Evolutionary conservation across 1,140 invertebrate species (phyloP).

Genomic region (Drosophila seguyi): DNA sequence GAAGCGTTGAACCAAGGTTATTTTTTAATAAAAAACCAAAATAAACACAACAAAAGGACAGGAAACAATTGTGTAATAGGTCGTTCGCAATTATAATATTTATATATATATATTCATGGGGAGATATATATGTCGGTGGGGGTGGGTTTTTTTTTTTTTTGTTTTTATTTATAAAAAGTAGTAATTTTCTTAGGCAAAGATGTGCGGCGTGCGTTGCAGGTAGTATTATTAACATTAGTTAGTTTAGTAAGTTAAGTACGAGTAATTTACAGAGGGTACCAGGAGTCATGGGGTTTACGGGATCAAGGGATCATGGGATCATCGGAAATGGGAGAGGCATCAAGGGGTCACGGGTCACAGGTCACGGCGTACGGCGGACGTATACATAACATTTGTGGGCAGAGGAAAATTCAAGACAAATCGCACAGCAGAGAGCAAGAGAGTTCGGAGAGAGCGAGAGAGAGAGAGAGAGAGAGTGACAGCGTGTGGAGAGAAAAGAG

Average conservation of each 20-base stretch:
- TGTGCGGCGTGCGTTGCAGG: conserved; percentile 49
- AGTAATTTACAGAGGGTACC: conserved; percentile 28
- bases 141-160: too few relatives aligned
- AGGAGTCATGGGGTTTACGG: background rate
- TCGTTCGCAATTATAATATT: conserved; percentile 27
- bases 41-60: conserved; percentile 6
- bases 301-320: background rate
- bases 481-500: conserved; percentile 60
- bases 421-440: conserved; percentile 41
- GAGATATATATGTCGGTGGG: conserved; percentile 7
- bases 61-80: background rate
- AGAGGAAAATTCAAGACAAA: conserved; percentile 39
- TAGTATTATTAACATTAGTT: conserved; percentile 23
- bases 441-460: conserved; percentile 27
- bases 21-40: background rate
- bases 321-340: background rate
- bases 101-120: conserved; percentile 1
- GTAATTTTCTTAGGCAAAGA: conserved; percentile 12
- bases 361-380: conserved; percentile 25
- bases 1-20: conserved; percentile 35
- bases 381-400: conserved; percentile 33
- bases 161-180: background rate
- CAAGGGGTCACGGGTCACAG: background rate
- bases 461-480: conserved; percentile 27
- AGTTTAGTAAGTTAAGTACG: conserved; percentile 22